phyloP scores from a whole-genome alignment of 2,113 vertebrate genomes.

The Osmerus eperlanus region DNA sequence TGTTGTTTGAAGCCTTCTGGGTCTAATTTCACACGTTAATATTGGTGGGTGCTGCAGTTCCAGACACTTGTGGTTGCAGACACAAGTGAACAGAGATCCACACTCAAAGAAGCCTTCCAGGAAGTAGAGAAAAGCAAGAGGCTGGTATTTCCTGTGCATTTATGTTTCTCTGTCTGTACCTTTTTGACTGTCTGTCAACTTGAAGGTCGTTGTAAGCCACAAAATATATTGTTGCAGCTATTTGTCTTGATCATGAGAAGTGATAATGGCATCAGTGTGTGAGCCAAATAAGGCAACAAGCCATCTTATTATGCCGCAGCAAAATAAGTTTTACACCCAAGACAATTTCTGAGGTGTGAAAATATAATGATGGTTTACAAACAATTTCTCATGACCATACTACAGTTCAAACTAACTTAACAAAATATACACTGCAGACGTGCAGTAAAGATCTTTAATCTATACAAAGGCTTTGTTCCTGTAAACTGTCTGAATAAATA shows the following conservation, averaged over 20 bases:
- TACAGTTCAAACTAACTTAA: no score
- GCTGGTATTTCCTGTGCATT: slow-evolving; percentile 1
- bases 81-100: not conserved
- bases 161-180: not conserved
- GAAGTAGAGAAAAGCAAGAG: slow-evolving; percentile 1
- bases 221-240: not conserved
- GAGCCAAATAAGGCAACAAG: not conserved
- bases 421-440: no score
- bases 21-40: not conserved
- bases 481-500: no score
- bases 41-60: not conserved
- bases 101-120: not conserved
- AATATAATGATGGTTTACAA: no score
- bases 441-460: no score
- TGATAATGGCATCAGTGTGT: no score
- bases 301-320: no score
- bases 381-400: no score
- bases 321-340: no score
- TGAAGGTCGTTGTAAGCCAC: not conserved
- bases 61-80: not conserved
- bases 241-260: not conserved
- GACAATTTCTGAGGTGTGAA: no score
- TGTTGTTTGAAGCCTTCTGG: not conserved
- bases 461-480: no score
- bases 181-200: not conserved